Percentiles rank a stretch among this genome's conserved stretches.
phyloP scores from a whole-genome alignment of 2,888 invertebrate genomes.

The Ditula angustiorana region DNA sequence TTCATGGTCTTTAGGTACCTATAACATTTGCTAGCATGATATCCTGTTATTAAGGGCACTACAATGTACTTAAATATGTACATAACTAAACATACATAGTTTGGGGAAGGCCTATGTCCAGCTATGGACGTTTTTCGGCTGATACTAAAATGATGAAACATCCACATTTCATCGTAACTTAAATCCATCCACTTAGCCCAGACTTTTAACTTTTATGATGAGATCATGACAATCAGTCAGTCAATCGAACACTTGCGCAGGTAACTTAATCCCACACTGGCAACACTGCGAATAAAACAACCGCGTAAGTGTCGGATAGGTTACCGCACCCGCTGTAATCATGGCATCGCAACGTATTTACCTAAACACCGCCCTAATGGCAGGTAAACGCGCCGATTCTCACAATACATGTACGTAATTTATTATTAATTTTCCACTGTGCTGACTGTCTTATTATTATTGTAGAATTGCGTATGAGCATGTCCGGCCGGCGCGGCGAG shows the following conservation, averaged over 20 bases:
- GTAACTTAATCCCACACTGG: constrained; percentile 42
- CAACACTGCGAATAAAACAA: constrained; percentile 51
- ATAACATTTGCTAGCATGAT: too few relatives aligned
- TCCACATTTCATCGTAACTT: too few relatives aligned
- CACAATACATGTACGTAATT: constrained; percentile 30
- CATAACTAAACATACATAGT: too few relatives aligned
- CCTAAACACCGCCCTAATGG: constrained; percentile 34
- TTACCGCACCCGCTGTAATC: constrained; percentile 32
- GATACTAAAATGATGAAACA: too few relatives aligned
- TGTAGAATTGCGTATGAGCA: neutral
- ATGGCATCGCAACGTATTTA: constrained; percentile 32
- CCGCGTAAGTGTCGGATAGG: constrained; percentile 24
- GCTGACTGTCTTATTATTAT: constrained; percentile 18
- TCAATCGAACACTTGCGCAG: too few relatives aligned
- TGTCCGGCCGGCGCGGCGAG: neutral
- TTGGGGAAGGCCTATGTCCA: too few relatives aligned
- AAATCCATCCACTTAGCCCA: too few relatives aligned
- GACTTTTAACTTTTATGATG: neutral
- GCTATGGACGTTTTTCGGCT: too few relatives aligned
- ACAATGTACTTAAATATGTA: too few relatives aligned
- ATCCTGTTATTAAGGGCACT: too few relatives aligned
- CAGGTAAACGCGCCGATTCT: constrained; percentile 29
- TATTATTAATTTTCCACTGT: constrained; percentile 27
- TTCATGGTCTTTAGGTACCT: too few relatives aligned
- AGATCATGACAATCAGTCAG: too few relatives aligned